A percentile compares a stretch with the other conserved stretches of the same genome.
phyloP scores from a whole-genome alignment of 2,888 invertebrate species.

The Drosophila lutescens region DNA sequence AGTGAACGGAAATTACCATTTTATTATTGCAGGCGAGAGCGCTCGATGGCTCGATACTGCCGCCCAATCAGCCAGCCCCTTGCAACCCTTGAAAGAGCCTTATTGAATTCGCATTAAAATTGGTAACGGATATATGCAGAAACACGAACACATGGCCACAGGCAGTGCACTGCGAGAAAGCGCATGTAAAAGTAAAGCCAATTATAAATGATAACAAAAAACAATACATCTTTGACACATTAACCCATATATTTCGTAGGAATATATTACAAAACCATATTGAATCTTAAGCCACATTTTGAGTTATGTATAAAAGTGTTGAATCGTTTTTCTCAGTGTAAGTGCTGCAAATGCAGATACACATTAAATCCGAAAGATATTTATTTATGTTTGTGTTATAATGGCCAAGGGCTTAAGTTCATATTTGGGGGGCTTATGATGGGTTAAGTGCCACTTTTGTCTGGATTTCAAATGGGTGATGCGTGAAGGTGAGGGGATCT shows the following conservation, averaged over 20 bases:
- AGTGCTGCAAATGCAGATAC: slow-evolving; percentile 13
- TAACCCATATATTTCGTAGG: neutral
- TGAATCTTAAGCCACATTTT: neutral
- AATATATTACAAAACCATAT: neutral
- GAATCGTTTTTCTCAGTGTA: slow-evolving; percentile 2
- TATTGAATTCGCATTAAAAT: slow-evolving; percentile 76
- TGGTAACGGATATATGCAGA: slow-evolving; percentile 67
- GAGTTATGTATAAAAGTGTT: neutral
- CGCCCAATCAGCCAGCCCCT: slow-evolving; percentile 5
- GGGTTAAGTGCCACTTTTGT: slow-evolving; percentile 49
- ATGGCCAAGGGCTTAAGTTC: slow-evolving; percentile 34
- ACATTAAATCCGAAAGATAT: slow-evolving; percentile 24
- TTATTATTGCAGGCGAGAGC: slow-evolving; percentile 68
- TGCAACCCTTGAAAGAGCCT: slow-evolving; percentile 47
- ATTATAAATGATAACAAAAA: neutral
- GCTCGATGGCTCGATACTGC: slow-evolving; percentile 10
- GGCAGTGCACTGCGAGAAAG: slow-evolving; percentile 3
- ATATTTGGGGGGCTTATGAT: slow-evolving; percentile 42
- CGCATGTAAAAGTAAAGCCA: no score
- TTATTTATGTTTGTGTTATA: slow-evolving; percentile 54
- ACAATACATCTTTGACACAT: neutral
- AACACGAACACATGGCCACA: slow-evolving; percentile 46
- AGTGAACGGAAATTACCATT: slow-evolving; percentile 74
- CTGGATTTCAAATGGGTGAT: slow-evolving; percentile 30
- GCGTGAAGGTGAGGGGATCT: slow-evolving; percentile 6